These are phyloP conservation scores for Synanthedon vespiformis DNA, from an alignment of 2,888 invertebrate species.

Conservation along the genomic window DNA sequence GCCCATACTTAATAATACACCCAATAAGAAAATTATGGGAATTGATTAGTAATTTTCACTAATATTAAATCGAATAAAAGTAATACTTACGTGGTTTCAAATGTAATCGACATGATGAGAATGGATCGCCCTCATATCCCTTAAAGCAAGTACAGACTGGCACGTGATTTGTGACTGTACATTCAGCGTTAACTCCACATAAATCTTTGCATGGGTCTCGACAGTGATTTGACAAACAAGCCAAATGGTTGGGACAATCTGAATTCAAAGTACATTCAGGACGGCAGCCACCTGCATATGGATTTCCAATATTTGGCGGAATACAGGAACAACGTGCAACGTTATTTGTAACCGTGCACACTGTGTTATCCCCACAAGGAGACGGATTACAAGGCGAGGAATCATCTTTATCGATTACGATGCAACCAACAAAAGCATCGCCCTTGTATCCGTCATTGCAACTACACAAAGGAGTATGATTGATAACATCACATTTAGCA, in stretches of 20 bases:
- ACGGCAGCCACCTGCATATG: conserved; percentile 85
- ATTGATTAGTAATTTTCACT: not conserved
- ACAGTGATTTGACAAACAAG: conserved; percentile 87
- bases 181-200: conserved; percentile 87
- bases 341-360: conserved; percentile 78
- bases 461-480: conserved; percentile 84
- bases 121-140: conserved; percentile 86
- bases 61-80: not conserved
- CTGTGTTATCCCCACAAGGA: conserved; percentile 87
- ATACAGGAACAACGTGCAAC: conserved; percentile 85
- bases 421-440: conserved; percentile 87
- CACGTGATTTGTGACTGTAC: conserved; percentile 83
- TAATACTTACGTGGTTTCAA: conserved; percentile 65
- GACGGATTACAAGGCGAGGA: conserved; percentile 79
- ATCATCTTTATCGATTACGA: conserved; percentile 56
- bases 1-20: too few relatives aligned
- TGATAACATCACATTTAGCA: conserved; percentile 82
- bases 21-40: not conserved
- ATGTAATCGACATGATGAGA: conserved; percentile 78
- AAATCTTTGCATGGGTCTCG: conserved; percentile 87
- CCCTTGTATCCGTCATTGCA: conserved; percentile 83
- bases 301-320: conserved; percentile 89
- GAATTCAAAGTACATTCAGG: conserved; percentile 87
- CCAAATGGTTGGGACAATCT: conserved; percentile 81
- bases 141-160: conserved; percentile 84